A percentile compares a stretch with the other conserved stretches of the same genome.
Conservation (phyloP, 35 echinoderm and acorn worm species). For the Chiridota heheva region DNA sequence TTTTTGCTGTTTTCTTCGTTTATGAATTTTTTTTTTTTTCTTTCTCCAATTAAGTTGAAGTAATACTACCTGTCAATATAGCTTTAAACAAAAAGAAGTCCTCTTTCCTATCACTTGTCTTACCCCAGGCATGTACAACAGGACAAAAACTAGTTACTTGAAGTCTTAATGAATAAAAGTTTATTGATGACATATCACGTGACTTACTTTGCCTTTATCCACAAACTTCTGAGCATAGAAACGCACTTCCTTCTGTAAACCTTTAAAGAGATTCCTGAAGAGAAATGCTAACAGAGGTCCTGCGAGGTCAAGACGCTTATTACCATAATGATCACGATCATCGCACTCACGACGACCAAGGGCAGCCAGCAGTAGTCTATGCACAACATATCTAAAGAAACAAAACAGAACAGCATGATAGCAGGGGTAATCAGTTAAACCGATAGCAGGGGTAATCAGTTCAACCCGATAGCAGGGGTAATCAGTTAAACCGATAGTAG, state of each 20-base stretch:
- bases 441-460: neutral
- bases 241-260: slow-evolving; percentile 93
- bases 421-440: neutral
- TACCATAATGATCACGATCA: slow-evolving; percentile 99
- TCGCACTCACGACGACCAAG: slow-evolving; percentile 87
- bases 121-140: no score
- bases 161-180: no score
- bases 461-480: neutral
- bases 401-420: neutral
- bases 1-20: no score
- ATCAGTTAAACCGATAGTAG: neutral
- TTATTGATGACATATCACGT: no score
- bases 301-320: slow-evolving; percentile 93
- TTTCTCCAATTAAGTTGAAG: no score
- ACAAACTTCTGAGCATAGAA: slow-evolving; percentile 99
- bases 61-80: no score
- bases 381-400: slow-evolving; percentile 81
- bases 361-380: slow-evolving; percentile 78
- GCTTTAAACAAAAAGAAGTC: no score
- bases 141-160: no score
- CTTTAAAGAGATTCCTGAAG: slow-evolving; percentile 88
- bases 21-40: no score
- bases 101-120: no score
- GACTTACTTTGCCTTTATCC: slow-evolving; percentile 94
- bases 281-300: slow-evolving; percentile 93